Percentiles rank a stretch among this genome's conserved stretches.
Conservation (phyloP, 2,888 invertebrate species). For the Schizaphis graminum region DNA sequence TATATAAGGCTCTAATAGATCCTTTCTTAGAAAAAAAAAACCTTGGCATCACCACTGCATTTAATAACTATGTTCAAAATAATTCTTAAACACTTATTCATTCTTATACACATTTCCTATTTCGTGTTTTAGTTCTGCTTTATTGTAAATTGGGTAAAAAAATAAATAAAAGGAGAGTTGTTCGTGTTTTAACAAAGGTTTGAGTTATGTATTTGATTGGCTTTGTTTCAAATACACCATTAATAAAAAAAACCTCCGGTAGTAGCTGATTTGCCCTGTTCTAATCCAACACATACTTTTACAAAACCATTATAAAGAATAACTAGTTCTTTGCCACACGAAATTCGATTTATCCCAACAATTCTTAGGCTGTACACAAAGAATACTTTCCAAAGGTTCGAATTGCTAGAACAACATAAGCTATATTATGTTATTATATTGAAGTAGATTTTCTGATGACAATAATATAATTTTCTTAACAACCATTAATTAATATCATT, state of each 20-base stretch:
- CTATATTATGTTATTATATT: neutral
- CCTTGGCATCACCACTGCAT: neutral
- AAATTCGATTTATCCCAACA: neutral
- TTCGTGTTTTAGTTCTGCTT: slow-evolving; percentile 2
- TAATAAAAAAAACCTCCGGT: slow-evolving; percentile 29
- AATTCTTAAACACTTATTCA: neutral
- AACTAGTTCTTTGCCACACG: slow-evolving; percentile 1
- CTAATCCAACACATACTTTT: slow-evolving; percentile 32
- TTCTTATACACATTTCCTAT: neutral
- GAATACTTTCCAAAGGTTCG: neutral
- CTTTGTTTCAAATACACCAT: slow-evolving; percentile 42
- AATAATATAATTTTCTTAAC: neutral
- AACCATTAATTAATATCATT: neutral
- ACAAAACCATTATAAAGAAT: slow-evolving; percentile 29
- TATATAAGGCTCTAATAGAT: no score
- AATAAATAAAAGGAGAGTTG: slow-evolving; percentile 5
- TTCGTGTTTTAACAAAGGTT: slow-evolving; percentile 34
- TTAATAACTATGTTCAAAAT: neutral
- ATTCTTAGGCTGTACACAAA: neutral
- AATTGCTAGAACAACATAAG: neutral
- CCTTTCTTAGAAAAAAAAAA: neutral
- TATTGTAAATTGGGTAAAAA: slow-evolving; percentile 13
- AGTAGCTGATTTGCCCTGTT: slow-evolving; percentile 23
- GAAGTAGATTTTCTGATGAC: neutral
- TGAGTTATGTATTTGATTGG: slow-evolving; percentile 36